Base-by-base conservation (phyloP, 2,888 invertebrate species). In the Leptinotarsa tumamoca region DNA sequence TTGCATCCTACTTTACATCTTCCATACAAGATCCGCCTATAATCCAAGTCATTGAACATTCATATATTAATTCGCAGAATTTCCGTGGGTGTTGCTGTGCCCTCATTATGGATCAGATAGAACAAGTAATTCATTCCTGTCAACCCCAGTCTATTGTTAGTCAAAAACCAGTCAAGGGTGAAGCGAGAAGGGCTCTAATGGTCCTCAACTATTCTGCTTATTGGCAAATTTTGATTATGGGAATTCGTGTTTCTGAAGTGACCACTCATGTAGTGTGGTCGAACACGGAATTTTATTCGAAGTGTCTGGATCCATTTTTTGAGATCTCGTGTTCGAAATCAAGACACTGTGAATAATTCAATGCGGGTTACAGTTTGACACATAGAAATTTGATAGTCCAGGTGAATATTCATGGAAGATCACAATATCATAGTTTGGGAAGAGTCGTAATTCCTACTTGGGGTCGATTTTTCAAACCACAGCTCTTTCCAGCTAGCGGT, bases 111-210 rank as follows among this genome's bases (percentile, higher is more conserved):
- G 27, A 27, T 27, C 61, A 27, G 27, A 61, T 61, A 23, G 27
- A 27, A 61, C 61, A 61, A 61, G 61, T 15, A 61, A 14, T 61
- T 15, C 61, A 23, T 61, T 61, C 14, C 10, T 15, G 61, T 27
- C 61, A 61, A 61, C 21, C 23, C 61, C 27, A 61, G 27, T 27
- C 61, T 61, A 61, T 61, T 61, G 27, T 61, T 27, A 61, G 61
- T 61, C 61, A 61, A 27, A 61, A 61, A 61, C 61, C 61, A 61
- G 61, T 61, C 5, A 61, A 27, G 23, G 23, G 61, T 61, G 4
- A 61, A 27, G 17, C 10, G 61, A 23, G 23, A 61, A 61, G 27
- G 27, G 61, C 27, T 15, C 61, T 61, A 23, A 61, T 61, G 61
- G 23, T 27, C 61, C 61, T 61, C 27, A 21, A 27, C 23, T 61